Conservation (phyloP, 1,140 invertebrate genomes). For the Arion vulgaris region DNA sequence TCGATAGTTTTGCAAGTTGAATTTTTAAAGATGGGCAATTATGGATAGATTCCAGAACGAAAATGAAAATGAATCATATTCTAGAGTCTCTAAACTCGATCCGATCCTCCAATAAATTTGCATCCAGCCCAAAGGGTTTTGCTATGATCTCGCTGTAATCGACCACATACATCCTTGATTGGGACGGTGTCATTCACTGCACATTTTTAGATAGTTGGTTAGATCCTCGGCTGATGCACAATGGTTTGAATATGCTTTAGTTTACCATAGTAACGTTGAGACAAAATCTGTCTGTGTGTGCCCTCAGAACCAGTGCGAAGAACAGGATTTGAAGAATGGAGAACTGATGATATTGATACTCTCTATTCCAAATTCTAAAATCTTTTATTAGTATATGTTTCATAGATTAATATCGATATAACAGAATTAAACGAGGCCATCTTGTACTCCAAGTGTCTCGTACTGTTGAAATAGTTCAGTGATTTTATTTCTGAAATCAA, state of each 20-base stretch:
- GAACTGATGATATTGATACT: not conserved
- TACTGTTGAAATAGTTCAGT: too few relatives aligned
- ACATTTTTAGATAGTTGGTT: not conserved
- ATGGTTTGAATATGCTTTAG: not conserved
- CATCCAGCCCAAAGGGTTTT: slow-evolving; percentile 5
- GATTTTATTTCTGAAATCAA: too few relatives aligned
- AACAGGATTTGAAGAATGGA: slow-evolving; percentile 2
- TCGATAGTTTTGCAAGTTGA: not conserved
- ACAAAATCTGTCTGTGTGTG: not conserved
- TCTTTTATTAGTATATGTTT: slow-evolving; percentile 2
- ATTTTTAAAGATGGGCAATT: not conserved
- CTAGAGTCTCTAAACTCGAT: not conserved
- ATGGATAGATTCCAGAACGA: not conserved
- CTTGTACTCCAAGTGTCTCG: too few relatives aligned
- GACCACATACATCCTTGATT: not conserved
- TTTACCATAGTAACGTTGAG: slow-evolving; percentile 1
- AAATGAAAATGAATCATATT: not conserved
- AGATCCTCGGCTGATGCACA: not conserved
- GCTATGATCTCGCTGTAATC: not conserved
- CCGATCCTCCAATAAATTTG: not conserved
- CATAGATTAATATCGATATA: too few relatives aligned
- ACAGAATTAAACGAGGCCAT: too few relatives aligned
- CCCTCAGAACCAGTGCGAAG: not conserved
- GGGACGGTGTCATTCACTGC: not conserved
- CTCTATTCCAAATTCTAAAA: not conserved